Evolutionary conservation across 2,113 vertebrate species (phyloP).

Genomic region (Podarcis raffonei): DNA sequence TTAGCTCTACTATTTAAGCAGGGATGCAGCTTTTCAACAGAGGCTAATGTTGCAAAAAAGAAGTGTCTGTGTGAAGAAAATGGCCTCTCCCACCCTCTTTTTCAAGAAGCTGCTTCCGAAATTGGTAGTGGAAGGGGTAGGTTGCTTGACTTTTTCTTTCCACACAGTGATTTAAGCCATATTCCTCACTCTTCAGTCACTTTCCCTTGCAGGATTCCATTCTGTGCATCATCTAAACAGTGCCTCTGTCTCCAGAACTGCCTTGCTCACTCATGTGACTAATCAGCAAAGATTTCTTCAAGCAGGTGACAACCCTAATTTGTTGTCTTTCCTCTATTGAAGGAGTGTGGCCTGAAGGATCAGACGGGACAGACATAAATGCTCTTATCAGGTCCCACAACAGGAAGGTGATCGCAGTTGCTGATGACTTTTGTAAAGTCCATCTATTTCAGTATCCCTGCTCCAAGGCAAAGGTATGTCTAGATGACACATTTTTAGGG

Average conservation of each 20-base stretch:
- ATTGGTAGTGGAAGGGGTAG: neutral
- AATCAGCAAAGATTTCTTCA: neutral
- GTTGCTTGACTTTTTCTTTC: neutral
- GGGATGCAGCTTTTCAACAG: neutral
- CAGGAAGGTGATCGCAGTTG: constrained; percentile 93
- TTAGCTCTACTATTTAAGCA: neutral
- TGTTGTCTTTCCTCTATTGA: constrained; percentile 3
- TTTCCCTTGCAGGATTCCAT: no score
- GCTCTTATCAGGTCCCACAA: constrained; percentile 92
- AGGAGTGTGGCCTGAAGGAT: constrained; percentile 99
- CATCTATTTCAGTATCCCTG: constrained; percentile 96
- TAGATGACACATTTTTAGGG: neutral
- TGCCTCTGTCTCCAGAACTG: neutral
- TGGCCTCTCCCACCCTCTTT: neutral
- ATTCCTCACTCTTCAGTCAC: no score
- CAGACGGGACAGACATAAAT: constrained; percentile 97
- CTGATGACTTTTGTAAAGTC: constrained; percentile 98
- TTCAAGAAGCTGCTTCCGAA: neutral
- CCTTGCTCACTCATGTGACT: neutral
- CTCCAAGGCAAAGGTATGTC: constrained; percentile 90
- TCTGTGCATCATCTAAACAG: neutral
- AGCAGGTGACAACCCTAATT: neutral
- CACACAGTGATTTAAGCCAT: neutral
- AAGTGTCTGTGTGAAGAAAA: neutral
- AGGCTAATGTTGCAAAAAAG: neutral